phyloP scores from a whole-genome alignment of 2,888 invertebrate genomes.

The Zhuqinia jingwanae region DNA sequence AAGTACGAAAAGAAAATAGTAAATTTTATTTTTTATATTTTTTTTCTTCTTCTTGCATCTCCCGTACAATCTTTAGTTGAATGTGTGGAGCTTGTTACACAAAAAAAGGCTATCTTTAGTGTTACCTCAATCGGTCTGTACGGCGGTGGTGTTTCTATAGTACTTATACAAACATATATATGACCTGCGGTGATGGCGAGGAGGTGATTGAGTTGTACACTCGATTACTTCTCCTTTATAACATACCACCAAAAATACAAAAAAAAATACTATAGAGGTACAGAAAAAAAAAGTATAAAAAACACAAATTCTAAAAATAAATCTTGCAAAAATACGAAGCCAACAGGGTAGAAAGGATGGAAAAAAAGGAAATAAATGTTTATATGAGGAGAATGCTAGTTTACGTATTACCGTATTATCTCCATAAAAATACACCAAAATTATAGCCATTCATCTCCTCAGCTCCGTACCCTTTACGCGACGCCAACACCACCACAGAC shows the following conservation, averaged over 20 bases:
- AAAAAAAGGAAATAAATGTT: not conserved
- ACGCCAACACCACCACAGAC: not conserved
- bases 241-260: not conserved
- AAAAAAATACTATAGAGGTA: too few species aligned
- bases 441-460: not conserved
- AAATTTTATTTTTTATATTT: not conserved
- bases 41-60: too few species aligned
- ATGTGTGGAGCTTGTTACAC: too few species aligned
- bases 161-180: too few species aligned
- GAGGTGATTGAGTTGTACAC: conserved; percentile 58
- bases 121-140: not conserved
- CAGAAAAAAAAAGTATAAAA: not conserved
- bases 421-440: not conserved
- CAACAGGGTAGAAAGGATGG: conserved; percentile 17
- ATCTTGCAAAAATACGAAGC: conserved; percentile 17
- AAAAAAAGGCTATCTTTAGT: too few species aligned
- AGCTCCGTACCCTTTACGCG: not conserved
- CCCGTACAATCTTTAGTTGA: too few species aligned
- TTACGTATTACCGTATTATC: not conserved
- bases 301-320: conserved; percentile 44
- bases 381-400: not conserved
- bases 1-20: not conserved
- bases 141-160: too few species aligned
- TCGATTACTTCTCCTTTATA: not conserved
- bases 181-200: too few species aligned